A percentile compares a stretch with the other conserved stretches of the same genome.
Conservation (phyloP, 1,140 invertebrate species). For the Diorhabda sublineata region DNA sequence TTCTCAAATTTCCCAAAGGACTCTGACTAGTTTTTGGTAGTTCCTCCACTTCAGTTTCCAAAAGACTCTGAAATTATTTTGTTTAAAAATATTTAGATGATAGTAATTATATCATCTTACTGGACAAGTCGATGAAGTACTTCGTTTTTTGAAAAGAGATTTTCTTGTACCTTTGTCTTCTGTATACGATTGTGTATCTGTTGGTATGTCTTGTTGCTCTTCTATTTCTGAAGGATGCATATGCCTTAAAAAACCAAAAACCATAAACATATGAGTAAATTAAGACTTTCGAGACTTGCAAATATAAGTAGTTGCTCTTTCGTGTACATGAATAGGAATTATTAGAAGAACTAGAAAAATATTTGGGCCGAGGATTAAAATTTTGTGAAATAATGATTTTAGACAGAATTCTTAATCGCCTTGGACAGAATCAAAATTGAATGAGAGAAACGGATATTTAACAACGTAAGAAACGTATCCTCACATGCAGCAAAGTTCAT, state of each 20-base stretch:
- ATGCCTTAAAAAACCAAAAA: slow-evolving; percentile 53
- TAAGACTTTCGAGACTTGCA: too few relatives aligned
- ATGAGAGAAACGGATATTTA: too few relatives aligned
- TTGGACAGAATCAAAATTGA: too few relatives aligned
- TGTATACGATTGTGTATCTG: slow-evolving; percentile 55
- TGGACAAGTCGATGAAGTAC: slow-evolving; percentile 79
- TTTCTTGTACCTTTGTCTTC: slow-evolving; percentile 73
- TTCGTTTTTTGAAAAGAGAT: slow-evolving; percentile 79
- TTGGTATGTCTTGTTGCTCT: slow-evolving; percentile 51
- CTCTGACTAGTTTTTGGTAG: slow-evolving; percentile 68
- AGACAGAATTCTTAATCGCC: too few relatives aligned
- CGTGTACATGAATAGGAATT: too few relatives aligned
- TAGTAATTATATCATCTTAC: slow-evolving; percentile 49
- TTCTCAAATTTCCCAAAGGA: slow-evolving; percentile 68
- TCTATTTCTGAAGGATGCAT: slow-evolving; percentile 66
- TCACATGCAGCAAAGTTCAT: too few relatives aligned
- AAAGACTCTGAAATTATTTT: slow-evolving; percentile 62
- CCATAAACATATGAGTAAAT: too few relatives aligned
- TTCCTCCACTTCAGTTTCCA: slow-evolving; percentile 74
- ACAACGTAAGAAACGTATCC: too few relatives aligned
- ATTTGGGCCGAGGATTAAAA: too few relatives aligned
- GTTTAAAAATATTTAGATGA: background rate
- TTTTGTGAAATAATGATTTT: too few relatives aligned
- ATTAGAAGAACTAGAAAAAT: too few relatives aligned
- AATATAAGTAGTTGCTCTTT: too few relatives aligned